These are phyloP conservation scores for Trichonephila clavata DNA, from an alignment of 1,140 invertebrate species.

Conservation along the genomic window DNA sequence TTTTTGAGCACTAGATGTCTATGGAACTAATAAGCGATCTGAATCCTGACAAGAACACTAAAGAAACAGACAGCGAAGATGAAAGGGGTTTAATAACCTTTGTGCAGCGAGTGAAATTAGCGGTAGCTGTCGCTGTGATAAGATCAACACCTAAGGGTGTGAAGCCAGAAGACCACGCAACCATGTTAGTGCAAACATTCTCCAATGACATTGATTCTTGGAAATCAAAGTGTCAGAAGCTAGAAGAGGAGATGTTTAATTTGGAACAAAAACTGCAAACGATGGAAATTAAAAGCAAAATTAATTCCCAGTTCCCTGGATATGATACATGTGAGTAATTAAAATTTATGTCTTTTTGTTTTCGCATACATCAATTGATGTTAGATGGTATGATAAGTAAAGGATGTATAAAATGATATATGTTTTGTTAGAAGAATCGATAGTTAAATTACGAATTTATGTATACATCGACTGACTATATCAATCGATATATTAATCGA, in stretches of 20 bases:
- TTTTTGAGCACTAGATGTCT: too few relatives aligned
- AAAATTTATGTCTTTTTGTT: background rate
- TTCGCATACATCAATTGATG: too few relatives aligned
- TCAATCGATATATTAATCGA: too few relatives aligned
- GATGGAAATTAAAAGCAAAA: background rate
- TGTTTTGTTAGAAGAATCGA: too few relatives aligned
- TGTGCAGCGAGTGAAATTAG: slow-evolving; percentile 41
- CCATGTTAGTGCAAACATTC: background rate
- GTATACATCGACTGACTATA: too few relatives aligned
- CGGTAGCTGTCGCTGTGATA: slow-evolving; percentile 43
- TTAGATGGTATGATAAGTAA: too few relatives aligned
- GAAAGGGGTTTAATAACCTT: background rate
- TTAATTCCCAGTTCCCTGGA: background rate
- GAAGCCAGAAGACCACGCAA: slow-evolving; percentile 2
- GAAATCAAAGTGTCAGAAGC: slow-evolving; percentile 12
- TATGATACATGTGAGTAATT: background rate
- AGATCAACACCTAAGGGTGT: background rate
- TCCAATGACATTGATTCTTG: background rate
- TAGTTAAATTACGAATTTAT: too few relatives aligned
- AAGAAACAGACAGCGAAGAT: background rate
- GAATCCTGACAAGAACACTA: too few relatives aligned
- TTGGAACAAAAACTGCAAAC: slow-evolving; percentile 33
- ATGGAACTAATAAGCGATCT: background rate
- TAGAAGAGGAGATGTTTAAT: slow-evolving; percentile 12
- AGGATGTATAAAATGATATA: too few relatives aligned